Evolutionary conservation across 1,140 invertebrate genomes (phyloP), one percentile per base, ranked within the genome.

Genomic region (Rhagoletis pomonella): DNA sequence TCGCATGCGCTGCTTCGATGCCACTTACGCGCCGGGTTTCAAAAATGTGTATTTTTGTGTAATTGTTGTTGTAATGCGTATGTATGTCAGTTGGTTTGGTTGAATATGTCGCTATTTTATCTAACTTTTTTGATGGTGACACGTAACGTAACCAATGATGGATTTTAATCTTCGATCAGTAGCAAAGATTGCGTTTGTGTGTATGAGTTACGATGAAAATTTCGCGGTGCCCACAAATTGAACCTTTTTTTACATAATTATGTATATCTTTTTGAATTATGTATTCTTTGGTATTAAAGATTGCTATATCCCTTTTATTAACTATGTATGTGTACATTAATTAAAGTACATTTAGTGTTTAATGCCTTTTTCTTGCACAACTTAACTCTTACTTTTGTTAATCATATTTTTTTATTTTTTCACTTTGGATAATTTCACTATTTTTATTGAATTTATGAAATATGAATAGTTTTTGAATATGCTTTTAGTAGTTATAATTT

Each of bases 1-100:
- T 81, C 73, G 73, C 29, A n/a, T 55, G 6, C 19, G 50, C 73
- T 58, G 47, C n/a, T 55, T 17, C 47, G 47, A 7, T 55, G 73
- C 17, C 47, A 73, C 14, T 73, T 73, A 3, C 42, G 44, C 47
- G 17, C 69, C 47, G 73, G 2, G 44, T n/a, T 55, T 77, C 4
- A 17, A 50, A 62, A n/a, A 14, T 62, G 60, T 19, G 47, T 81
- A 55, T 10, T 69, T 69, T 69, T 69, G 60, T n/a, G 67, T 69
- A 39, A 29, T 29, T 69, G 5, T 47, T 17, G 10, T 47, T 73
- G 50, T 7, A 55, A 55, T 55, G 14, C 44, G 39, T 47, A 4
- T 14, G 67, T 47, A 3, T 29, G 67, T 73, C 67, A 1, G 2
- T 73, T 47, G 3, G 42, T 47, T 73, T 17, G 42, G 29, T 29